Evolutionary conservation across 2,113 vertebrate species (phyloP).

Genomic region (Galemys pyrenaicus): DNA sequence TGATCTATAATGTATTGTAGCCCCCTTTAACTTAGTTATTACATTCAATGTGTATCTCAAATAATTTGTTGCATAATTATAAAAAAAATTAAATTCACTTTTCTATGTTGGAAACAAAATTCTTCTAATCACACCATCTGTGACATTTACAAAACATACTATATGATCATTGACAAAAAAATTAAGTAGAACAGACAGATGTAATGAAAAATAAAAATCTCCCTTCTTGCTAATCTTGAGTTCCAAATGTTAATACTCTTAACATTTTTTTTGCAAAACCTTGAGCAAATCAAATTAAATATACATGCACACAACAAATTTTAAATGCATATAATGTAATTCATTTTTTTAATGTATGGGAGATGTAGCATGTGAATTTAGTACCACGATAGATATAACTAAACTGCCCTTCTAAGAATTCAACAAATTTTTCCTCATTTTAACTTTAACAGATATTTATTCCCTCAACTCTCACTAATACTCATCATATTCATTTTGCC

Average conservation of each 20-base stretch:
- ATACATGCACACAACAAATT: neutral
- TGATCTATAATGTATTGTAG: neutral
- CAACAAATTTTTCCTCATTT: neutral
- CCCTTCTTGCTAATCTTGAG: neutral
- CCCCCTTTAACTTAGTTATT: neutral
- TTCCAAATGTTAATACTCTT: neutral
- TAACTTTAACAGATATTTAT: neutral
- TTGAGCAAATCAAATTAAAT: constrained; percentile 9
- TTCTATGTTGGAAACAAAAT: neutral
- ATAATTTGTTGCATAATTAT: neutral
- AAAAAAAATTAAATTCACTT: neutral
- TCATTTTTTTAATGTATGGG: neutral
- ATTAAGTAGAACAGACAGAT: neutral
- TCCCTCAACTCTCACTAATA: neutral
- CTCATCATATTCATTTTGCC: neutral
- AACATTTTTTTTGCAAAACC: neutral
- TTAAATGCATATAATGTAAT: neutral
- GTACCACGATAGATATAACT: neutral
- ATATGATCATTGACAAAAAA: neutral
- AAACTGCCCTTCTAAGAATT: neutral
- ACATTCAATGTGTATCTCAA: neutral
- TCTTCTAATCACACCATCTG: neutral
- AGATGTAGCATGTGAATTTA: neutral
- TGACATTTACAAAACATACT: constrained; percentile 9
- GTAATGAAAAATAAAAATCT: constrained; percentile 4